These are phyloP conservation scores for Drosophila formosana DNA, from an alignment of 2,888 invertebrate species.

Conservation along the genomic window DNA sequence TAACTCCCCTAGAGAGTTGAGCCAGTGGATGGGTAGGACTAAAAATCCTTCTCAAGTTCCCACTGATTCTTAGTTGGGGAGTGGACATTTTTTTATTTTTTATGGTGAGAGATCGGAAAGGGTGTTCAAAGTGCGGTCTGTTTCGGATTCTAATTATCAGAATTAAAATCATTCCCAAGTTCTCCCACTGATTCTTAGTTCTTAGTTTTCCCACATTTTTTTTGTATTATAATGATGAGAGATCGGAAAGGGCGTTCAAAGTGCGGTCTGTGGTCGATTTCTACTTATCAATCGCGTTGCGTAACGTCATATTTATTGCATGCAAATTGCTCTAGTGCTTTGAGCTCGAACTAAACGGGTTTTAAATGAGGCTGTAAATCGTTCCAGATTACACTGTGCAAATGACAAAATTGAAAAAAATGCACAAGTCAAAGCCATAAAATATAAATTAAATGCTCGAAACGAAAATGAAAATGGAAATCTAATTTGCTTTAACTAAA, in stretches of 20 bases:
- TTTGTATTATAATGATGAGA: not conserved
- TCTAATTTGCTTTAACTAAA: not conserved
- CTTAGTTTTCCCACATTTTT: constrained; percentile 61
- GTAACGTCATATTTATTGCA: constrained; percentile 45
- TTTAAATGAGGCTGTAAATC: constrained; percentile 19
- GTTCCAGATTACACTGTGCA: not conserved
- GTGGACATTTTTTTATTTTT: constrained; percentile 60
- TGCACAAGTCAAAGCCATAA: not conserved
- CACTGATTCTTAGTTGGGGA: constrained; percentile 81
- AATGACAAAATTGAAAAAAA: not conserved
- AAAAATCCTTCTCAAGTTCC: constrained; percentile 4
- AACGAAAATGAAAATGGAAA: not conserved
- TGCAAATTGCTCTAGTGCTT: constrained; percentile 42
- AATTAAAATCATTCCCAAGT: not conserved
- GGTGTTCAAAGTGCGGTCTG: constrained; percentile 23
- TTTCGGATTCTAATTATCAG: constrained; percentile 26
- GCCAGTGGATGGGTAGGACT: constrained; percentile 35
- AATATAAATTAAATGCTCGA: not conserved
- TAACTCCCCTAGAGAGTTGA: constrained; percentile 83
- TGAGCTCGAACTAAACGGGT: constrained; percentile 46
- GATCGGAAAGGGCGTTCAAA: constrained; percentile 18
- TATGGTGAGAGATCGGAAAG: constrained; percentile 2
- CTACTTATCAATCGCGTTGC: constrained; percentile 49
- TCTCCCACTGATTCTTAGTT: constrained; percentile 74
- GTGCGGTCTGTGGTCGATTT: constrained; percentile 14